Conservation (phyloP, 2,113 vertebrate genomes). For the Felis catus region F.catus_Fca126_mat1.0 CM031417.1:82291001-82291500, state of each 20-base stretch:
- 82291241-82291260: neutral
- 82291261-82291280: neutral
- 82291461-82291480: neutral
- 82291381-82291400: neutral
- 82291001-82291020: constrained; percentile 4
- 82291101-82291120: neutral
- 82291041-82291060: neutral
- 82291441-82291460: neutral
- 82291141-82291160: neutral
- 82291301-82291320: neutral
- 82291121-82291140: neutral
- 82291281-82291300: neutral
- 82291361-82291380: neutral
- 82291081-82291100: neutral
- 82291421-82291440: neutral
- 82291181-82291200: neutral
- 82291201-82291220: neutral
- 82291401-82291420: neutral
- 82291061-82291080: neutral
- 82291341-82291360: neutral
- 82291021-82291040: neutral
- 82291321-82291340: neutral
- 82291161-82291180: constrained; percentile 20
- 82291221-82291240: neutral
- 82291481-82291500: neutral